phyloP scores from a whole-genome alignment of 2,888 invertebrate species.

The Aproaerema taeniolella region DNA sequence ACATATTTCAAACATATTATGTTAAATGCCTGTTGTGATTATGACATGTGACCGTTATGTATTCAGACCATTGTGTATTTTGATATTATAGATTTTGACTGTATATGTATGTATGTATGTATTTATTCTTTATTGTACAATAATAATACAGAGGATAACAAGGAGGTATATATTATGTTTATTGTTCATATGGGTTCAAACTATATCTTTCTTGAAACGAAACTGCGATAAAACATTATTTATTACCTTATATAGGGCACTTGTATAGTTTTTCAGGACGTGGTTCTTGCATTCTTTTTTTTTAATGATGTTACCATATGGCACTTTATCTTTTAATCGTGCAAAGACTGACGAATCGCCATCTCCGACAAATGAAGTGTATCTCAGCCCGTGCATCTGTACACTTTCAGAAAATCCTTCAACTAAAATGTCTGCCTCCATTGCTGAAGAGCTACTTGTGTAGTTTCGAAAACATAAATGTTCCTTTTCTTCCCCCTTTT shows the following conservation, averaged over 20 bases:
- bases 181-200: too few relatives aligned
- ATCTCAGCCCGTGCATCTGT: neutral
- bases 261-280: constrained; percentile 13
- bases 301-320: constrained; percentile 12
- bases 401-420: neutral
- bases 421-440: neutral
- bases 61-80: too few relatives aligned
- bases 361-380: neutral
- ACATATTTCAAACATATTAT: too few relatives aligned
- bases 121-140: too few relatives aligned
- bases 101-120: too few relatives aligned
- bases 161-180: too few relatives aligned
- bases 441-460: neutral
- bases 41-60: too few relatives aligned
- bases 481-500: neutral
- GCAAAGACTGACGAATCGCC: constrained; percentile 8
- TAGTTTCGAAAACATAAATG: neutral
- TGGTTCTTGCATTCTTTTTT: constrained; percentile 13
- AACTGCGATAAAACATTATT: neutral
- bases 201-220: too few relatives aligned
- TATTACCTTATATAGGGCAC: constrained; percentile 5
- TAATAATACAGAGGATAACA: too few relatives aligned
- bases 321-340: constrained; percentile 10
- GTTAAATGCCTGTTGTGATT: too few relatives aligned
- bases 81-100: too few relatives aligned